Evolutionary conservation across 2,797 vertebrate species (phyloP), one percentile per base, ranked within the genome.

Genomic region (Spondyliosoma cantharus): DNA sequence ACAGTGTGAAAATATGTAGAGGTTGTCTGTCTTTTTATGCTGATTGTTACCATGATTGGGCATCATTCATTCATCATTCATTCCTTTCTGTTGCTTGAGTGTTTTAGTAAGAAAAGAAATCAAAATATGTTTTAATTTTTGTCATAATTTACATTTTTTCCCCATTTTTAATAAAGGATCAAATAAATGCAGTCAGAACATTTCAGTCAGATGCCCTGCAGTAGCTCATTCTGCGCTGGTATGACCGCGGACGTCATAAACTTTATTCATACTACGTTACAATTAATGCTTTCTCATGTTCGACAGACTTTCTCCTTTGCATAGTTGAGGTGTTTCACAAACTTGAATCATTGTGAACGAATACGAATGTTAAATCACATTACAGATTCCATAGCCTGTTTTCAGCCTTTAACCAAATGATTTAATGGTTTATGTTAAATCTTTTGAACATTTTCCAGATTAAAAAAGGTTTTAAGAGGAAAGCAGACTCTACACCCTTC

Each of bases 401-500:
- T 52, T 14, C 9, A 12, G 9, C 25, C 48, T 27, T 46, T 46
- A 20, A 25, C 22, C 6, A 3, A 53, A 5, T 29, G 27, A 29
- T 58, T 32, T 14, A 25, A 25, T 1, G 53, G 5, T 45, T 80
- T 16, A 1, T 16, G 3, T 54, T 2, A n/a, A 32, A 68, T 3
- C 3, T 53, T 32, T 62, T n/a, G n/a, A n/a, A n/a, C n/a, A n/a
- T 56, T 61, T 37, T 90, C 79, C 84, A 97, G 97, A 86, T 88
- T 49, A 96, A 95, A 85, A 97, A 93, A 71, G 94, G 94, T 48
- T 93, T 97, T 43, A 99, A 97, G 92, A 95, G 96, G 87, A 98
- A 96, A 91, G 94, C 95, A 61, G 95, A 97, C 76, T 93, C 95
- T 12, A 93, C 95, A 43, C 94, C 93, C 70, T 90, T 95, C 68